Conservation (phyloP, 2,888 invertebrate species). For the Gastracanthus pulcherrimus region DNA sequence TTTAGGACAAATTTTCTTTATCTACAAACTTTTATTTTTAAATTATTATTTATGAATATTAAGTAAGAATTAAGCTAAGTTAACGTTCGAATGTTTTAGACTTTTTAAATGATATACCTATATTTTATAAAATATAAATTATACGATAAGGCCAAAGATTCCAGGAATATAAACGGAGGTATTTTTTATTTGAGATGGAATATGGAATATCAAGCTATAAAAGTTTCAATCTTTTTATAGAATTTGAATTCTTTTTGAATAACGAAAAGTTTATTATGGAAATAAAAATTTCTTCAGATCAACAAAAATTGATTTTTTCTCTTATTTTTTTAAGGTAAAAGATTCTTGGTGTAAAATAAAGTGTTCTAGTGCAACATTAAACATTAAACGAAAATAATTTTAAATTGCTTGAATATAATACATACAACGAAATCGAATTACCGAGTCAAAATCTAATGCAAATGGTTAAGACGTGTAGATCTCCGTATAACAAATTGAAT, state of each 20-base stretch:
- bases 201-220: not conserved
- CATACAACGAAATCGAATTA: too few species aligned
- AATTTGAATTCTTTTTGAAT: not conserved
- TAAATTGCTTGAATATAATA: too few species aligned
- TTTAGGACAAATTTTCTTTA: too few species aligned
- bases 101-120: too few species aligned
- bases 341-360: too few species aligned
- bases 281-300: not conserved
- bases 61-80: too few species aligned
- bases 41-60: too few species aligned
- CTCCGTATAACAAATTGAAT: not conserved
- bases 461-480: not conserved
- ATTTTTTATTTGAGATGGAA: not conserved
- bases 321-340: not conserved
- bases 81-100: too few species aligned
- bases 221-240: not conserved
- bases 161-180: not conserved
- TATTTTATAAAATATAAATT: not conserved
- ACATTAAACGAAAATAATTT: too few species aligned
- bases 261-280: not conserved
- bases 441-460: not conserved
- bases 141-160: not conserved
- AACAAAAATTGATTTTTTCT: not conserved
- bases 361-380: too few species aligned
- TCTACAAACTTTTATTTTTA: too few species aligned